Evolutionary conservation across 2,797 vertebrate species (phyloP), one percentile per base, ranked within the genome.

Genomic region (Characodon lateralis): DNA sequence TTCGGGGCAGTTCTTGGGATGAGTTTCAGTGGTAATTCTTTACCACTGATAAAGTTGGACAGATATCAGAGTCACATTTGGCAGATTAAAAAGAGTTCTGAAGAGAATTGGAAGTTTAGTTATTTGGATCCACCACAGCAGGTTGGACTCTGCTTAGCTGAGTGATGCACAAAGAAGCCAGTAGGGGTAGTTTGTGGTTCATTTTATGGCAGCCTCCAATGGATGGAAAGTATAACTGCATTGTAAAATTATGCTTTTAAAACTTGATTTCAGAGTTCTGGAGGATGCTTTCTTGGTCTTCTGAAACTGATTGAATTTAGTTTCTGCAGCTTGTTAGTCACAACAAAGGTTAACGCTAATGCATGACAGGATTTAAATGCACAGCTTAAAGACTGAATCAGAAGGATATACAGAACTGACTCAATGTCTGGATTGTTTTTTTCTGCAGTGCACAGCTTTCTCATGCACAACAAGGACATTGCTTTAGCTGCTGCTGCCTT

Each of bases 1-100:
- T 78, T 79, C n/a, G 61, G 22, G 35, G 81, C 31, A 76, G 77
- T 74, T 61, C 55, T 53, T 24, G 13, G 6, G 13, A 43, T 31
- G 0, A 68, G n/a, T 20, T 16, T 22, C 31, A 35, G 31, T 35
- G 31, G 0, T 8, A 53, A 14, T 31, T 6, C 1, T 2, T n/a
- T 14, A 41, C 56, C 16, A 55, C 13, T n/a, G 35, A 55, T 4
- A 16, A 41, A 56, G 10, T 55, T 55, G 31, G 71, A 39, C 31
- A 55, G 35, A 58, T 41, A 26, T 13, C 31, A 55, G 63, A 24
- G 20, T 55, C 31, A 26, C 22, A 43, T 9, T 43, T 71, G 46
- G 7, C 4, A 35, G 16, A 53, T 24, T 53, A 24, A 35, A 39
- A 56, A 43, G 6, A 16, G 9, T 46, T 59, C 39, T 53, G n/a